A percentile compares a stretch with the other conserved stretches of the same genome.
These are phyloP conservation scores for Amblyornis subalaris DNA, from an alignment of 2,113 vertebrate genomes.

Conservation along the genomic window DNA sequence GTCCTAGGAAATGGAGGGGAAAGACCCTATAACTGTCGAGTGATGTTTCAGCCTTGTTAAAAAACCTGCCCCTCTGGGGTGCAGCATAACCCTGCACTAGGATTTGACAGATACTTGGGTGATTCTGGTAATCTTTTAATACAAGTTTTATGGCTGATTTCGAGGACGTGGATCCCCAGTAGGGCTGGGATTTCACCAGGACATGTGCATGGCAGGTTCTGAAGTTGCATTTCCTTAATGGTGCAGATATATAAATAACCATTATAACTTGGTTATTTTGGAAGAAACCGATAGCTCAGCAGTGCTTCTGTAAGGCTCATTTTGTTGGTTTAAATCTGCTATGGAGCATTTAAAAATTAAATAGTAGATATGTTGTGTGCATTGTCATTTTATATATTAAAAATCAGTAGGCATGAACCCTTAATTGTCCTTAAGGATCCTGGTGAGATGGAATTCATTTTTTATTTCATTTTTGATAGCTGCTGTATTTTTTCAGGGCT, in stretches of 20 bases:
- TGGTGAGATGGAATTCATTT: neutral
- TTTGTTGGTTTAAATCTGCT: neutral
- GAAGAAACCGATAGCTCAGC: neutral
- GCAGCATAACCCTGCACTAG: fast-evolving
- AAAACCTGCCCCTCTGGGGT: neutral
- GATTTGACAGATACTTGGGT: neutral
- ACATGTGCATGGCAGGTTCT: fast-evolving
- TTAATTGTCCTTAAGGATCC: neutral
- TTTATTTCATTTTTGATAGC: neutral
- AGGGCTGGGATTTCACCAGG: neutral
- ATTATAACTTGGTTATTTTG: neutral
- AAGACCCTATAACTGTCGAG: neutral
- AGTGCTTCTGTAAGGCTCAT: neutral
- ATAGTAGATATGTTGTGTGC: neutral
- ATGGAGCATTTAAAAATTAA: neutral
- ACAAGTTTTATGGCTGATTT: neutral
- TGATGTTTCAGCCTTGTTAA: neutral
- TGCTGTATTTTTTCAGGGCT: neutral
- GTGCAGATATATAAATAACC: neutral
- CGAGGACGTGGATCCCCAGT: fast-evolving
- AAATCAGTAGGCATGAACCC: neutral
- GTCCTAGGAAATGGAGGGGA: neutral
- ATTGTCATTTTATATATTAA: neutral
- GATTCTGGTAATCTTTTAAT: neutral
- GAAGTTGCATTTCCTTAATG: neutral